A percentile compares a stretch with the other conserved stretches of the same genome.
Evolutionary conservation across 2,888 invertebrate species (phyloP).

Genomic region (Lithophane leautieri): DNA sequence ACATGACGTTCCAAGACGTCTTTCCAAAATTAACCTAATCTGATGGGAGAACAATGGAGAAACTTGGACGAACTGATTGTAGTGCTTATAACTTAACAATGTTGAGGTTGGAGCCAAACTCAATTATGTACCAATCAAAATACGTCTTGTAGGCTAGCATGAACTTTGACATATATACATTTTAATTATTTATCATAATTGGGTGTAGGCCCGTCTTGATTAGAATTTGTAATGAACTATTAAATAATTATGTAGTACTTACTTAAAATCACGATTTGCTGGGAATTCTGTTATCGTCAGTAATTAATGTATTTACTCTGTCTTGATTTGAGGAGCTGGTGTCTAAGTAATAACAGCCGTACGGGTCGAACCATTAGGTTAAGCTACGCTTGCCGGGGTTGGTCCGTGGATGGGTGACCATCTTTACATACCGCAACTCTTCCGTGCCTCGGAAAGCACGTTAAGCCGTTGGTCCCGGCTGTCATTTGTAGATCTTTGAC

Average conservation of each 20-base stretch:
- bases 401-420: too few species aligned
- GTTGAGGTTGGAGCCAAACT: constrained; percentile 23
- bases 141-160: background rate
- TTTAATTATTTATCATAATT: constrained; percentile 19
- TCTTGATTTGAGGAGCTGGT: too few species aligned
- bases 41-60: constrained; percentile 53
- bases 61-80: constrained; percentile 22
- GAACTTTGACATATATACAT: constrained; percentile 2
- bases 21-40: constrained; percentile 38
- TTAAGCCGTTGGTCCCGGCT: too few species aligned
- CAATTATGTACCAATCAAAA: constrained; percentile 12
- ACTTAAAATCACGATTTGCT: constrained; percentile 6
- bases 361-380: too few species aligned
- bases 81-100: constrained; percentile 1
- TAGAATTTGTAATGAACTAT: background rate
- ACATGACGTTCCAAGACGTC: constrained; percentile 10
- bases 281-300: constrained; percentile 15
- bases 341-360: too few species aligned
- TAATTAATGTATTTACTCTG: background rate
- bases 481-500: too few species aligned
- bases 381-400: too few species aligned
- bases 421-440: too few species aligned
- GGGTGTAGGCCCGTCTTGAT: constrained; percentile 1
- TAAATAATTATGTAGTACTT: constrained; percentile 10
- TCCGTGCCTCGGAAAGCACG: too few species aligned